Conservation (phyloP, 2,797 vertebrate genomes). For the Luscinia luscinia region DNA sequence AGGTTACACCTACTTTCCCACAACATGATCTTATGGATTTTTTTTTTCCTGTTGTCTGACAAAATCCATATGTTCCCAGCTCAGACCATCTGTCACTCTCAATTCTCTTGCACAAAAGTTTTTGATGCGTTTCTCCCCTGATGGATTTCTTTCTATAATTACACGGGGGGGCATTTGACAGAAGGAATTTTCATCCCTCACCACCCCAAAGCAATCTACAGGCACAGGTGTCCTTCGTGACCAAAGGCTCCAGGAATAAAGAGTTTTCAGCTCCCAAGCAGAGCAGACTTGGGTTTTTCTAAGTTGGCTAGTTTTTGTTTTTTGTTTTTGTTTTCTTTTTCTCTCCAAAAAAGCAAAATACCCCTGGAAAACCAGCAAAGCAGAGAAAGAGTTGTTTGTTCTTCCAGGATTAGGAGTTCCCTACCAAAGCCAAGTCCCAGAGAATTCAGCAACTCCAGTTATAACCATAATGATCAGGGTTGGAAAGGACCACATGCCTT, state of each 20-base stretch:
- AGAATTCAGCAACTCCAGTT: neutral
- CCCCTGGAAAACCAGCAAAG: neutral
- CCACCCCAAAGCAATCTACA: neutral
- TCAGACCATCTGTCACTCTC: slow-evolving; percentile 50
- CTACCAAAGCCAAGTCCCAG: neutral
- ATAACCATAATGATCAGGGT: neutral
- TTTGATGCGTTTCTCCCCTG: slow-evolving; percentile 23
- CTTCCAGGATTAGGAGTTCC: neutral
- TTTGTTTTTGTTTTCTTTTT: no score
- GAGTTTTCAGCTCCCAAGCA: neutral
- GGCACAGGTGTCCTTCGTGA: neutral
- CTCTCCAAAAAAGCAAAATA: neutral
- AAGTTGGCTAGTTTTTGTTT: neutral
- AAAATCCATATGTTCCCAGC: slow-evolving; percentile 58
- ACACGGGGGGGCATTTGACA: neutral
- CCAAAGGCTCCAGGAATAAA: neutral
- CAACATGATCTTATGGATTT: slow-evolving; percentile 17
- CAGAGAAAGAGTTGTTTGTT: neutral
- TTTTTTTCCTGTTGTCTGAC: slow-evolving; percentile 57
- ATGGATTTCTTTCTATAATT: slow-evolving; percentile 32
- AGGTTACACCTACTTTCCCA: slow-evolving; percentile 33
- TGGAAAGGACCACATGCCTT: neutral
- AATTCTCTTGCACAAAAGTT: neutral
- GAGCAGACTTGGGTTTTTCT: neutral
- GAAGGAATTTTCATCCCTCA: slow-evolving; percentile 40